phyloP scores from a whole-genome alignment of 2,797 vertebrate species.

The Bufotes viridis region DNA sequence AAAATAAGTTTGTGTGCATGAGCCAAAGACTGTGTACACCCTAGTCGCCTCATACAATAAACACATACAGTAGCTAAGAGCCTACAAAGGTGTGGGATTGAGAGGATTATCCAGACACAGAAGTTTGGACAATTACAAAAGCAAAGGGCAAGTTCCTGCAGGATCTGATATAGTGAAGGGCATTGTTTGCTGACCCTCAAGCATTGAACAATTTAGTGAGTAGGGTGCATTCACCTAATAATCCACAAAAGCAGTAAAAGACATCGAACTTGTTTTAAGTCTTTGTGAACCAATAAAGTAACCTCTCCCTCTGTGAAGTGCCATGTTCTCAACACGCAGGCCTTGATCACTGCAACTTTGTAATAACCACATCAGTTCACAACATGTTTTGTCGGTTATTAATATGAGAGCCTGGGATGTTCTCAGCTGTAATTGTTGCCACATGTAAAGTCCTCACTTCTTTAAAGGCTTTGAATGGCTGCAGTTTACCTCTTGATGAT shows the following conservation, averaged over 20 bases:
- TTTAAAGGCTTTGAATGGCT: background rate
- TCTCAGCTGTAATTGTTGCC: background rate
- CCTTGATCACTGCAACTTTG: slow-evolving; percentile 37
- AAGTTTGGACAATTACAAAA: slow-evolving; percentile 13
- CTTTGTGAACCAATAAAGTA: slow-evolving; percentile 19
- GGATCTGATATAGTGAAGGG: background rate
- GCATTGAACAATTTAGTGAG: slow-evolving; percentile 25
- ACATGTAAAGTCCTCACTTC: background rate
- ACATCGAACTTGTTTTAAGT: slow-evolving; percentile 20
- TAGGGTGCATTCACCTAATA: slow-evolving; percentile 3
- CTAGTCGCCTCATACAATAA: background rate
- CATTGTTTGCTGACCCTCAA: slow-evolving; percentile 20
- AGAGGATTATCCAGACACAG: slow-evolving; percentile 8
- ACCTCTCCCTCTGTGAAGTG: slow-evolving; percentile 35
- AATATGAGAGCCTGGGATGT: background rate
- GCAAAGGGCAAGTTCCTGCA: slow-evolving; percentile 20
- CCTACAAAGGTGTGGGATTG: background rate
- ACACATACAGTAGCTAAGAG: background rate
- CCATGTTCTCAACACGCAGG: slow-evolving; percentile 9
- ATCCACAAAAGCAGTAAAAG: slow-evolving; percentile 38
- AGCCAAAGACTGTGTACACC: background rate
- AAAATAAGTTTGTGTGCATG: background rate
- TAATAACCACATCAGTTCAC: slow-evolving; percentile 8
- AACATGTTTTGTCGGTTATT: background rate
- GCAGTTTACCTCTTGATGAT: background rate